These are phyloP conservation scores for Neotragus moschatus DNA, from an alignment of 2,113 vertebrate genomes.

Conservation along the genomic window DNA sequence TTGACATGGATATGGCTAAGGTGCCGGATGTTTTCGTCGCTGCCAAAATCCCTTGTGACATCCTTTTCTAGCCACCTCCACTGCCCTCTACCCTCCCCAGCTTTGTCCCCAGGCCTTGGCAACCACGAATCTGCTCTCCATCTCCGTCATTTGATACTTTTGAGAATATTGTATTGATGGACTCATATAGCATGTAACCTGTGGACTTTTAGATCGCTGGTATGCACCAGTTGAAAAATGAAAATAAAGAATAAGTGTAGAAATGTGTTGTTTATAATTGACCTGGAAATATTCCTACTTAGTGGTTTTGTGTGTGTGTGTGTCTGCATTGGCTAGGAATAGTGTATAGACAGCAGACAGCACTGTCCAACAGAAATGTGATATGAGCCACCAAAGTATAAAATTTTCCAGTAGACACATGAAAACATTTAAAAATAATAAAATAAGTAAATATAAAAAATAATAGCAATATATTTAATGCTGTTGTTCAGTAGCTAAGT, in stretches of 20 bases:
- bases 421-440: neutral
- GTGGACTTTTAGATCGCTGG: neutral
- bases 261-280: neutral
- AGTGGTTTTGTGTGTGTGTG: neutral
- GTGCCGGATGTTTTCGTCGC: neutral
- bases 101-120: fast-evolving
- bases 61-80: fast-evolving
- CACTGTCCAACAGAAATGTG: neutral
- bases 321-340: neutral
- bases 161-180: neutral
- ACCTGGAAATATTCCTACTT: neutral
- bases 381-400: neutral
- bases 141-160: neutral
- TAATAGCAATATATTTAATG: neutral
- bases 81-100: neutral
- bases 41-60: neutral
- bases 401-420: neutral
- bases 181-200: neutral
- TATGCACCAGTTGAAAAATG: neutral
- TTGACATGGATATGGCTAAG: neutral
- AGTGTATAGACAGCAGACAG: no score
- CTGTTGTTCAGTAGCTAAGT: neutral
- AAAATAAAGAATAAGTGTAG: neutral
- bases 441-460: neutral
- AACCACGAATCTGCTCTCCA: fast-evolving